Conservation (phyloP, 2,797 vertebrate genomes). For the Naso thynnoides region DNA sequence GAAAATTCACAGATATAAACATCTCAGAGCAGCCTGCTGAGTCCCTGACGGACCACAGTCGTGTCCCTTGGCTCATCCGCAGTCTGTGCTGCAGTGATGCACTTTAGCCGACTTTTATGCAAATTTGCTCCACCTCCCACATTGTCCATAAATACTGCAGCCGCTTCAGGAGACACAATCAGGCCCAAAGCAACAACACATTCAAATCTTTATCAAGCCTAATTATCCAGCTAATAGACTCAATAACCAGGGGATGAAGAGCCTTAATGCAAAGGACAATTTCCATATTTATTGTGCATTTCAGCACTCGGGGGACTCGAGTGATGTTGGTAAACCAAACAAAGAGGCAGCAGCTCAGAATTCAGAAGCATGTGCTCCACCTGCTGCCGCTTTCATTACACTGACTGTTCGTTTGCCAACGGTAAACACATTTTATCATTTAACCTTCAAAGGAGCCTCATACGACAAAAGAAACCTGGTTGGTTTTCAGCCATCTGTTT, state of each 20-base stretch:
- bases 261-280: background rate
- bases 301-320: background rate
- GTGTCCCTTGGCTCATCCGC: background rate
- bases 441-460: background rate
- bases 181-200: constrained; percentile 8
- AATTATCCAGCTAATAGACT: background rate
- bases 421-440: background rate
- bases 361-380: background rate
- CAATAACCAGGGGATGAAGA: background rate
- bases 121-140: constrained; percentile 3
- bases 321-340: constrained; percentile 11
- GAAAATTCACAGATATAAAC: too few relatives aligned
- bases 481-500: constrained; percentile 40
- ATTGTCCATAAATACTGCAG: constrained; percentile 10
- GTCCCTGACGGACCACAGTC: background rate
- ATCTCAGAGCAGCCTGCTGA: background rate
- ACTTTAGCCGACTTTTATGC: constrained; percentile 32
- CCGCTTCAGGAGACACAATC: constrained; percentile 6
- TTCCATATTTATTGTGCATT: background rate
- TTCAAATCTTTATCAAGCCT: constrained; percentile 1
- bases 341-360: background rate
- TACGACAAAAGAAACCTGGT: background rate
- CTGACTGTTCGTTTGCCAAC: background rate
- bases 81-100: constrained; percentile 47
- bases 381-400: background rate